Evolutionary conservation across 1,140 invertebrate genomes (phyloP), one percentile per base, ranked within the genome.

Genomic region (Drusus annulatus): DNA sequence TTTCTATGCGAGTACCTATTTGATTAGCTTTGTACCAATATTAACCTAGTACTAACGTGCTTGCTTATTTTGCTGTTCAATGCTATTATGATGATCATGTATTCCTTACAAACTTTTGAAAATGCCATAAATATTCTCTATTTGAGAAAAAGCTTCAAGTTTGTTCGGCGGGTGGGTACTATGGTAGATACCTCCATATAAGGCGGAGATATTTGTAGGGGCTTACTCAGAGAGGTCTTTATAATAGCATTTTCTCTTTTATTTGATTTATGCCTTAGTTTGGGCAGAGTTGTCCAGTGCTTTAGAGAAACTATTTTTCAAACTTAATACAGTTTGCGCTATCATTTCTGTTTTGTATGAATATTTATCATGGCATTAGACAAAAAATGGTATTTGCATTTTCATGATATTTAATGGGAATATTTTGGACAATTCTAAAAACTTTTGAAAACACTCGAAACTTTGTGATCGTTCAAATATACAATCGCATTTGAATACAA

Each of bases 291-390:
- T 83, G 81, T 83, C 81, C 81, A 80, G 75, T 71, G 79, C 81
- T 83, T 80, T 80, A 76, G 79, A 79, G 76, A 83, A 83, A 75
- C 79, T 80, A 83, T 83, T 76, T 80, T 52, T 82, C 78, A 78
- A 65, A 80, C 79, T 71, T 78, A 83, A 76, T 54, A 73, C 56
- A 80, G 76, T 80, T 80, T 80, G 69, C 54, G 78, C 54, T 60
- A 80, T 83, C 81, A 75, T 78, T 80, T 82, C 79, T 80, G 54
- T 79, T 83, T 83, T 78, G 81, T 80, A 80, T 83, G 81, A 83
- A 80, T 83, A 83, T 83, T 83, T 83, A 83, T 83, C 79, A 80
- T 80, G 45, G 68, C 81, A 79, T 82, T 82, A 77, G 60, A 81
- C 75, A 31, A 63, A 74, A 73, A 74, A 16, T n/a, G 15, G 19